A percentile compares a stretch with the other conserved stretches of the same genome.
These are phyloP conservation scores for Atherinosoma microstoma DNA, from an alignment of 2,797 vertebrate species.

Conservation along the genomic window DNA sequence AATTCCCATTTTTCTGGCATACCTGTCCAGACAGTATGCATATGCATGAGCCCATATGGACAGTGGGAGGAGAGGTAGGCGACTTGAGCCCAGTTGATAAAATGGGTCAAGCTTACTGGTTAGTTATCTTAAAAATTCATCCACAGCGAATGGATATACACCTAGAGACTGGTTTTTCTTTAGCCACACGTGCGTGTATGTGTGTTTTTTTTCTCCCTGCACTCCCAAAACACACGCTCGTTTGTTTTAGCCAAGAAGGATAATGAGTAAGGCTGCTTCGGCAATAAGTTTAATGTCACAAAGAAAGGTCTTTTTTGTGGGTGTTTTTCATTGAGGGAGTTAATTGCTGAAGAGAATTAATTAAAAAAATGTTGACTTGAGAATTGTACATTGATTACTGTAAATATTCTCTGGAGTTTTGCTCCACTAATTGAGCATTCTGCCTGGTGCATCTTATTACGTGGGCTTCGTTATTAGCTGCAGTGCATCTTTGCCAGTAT, in stretches of 20 bases:
- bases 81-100: conserved; percentile 55
- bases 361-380: conserved; percentile 71
- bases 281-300: conserved; percentile 69
- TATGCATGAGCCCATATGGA: conserved; percentile 77
- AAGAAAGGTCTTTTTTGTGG: conserved; percentile 69
- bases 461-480: conserved; percentile 57
- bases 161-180: conserved; percentile 36
- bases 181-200: conserved; percentile 20
- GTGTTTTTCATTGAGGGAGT: conserved; percentile 60
- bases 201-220: not conserved
- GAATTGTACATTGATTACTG: conserved; percentile 75
- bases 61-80: conserved; percentile 72
- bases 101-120: conserved; percentile 34
- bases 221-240: conserved; percentile 59
- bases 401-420: conserved; percentile 73
- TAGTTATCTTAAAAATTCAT: conserved; percentile 60
- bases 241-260: conserved; percentile 64
- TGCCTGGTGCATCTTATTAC: conserved; percentile 68
- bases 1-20: conserved; percentile 30
- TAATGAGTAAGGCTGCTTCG: conserved; percentile 60
- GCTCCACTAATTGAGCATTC: conserved; percentile 64
- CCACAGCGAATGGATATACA: conserved; percentile 15
- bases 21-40: conserved; percentile 70
- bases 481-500: conserved; percentile 60
- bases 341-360: conserved; percentile 76